Base-by-base conservation (phyloP, 2,113 vertebrate species). In the Hystrix brachyura region DNA sequence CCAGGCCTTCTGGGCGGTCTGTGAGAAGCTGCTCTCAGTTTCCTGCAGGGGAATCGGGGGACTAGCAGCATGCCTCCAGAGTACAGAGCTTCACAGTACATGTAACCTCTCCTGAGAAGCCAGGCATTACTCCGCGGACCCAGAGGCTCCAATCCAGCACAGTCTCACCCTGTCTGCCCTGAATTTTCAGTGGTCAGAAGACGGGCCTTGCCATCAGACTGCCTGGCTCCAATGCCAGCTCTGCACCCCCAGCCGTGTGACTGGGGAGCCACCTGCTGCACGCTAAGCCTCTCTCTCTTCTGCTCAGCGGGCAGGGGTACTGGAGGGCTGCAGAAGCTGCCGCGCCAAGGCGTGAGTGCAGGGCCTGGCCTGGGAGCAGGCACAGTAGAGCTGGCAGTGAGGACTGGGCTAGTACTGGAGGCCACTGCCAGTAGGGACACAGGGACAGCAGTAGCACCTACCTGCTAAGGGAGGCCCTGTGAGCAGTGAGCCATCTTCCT, bases 231-330 rank as follows among this genome's bases (percentile, higher is more conserved):
- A 3, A 11, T 0, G 1, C 43, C 7, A 1, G 62, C 43, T 34
- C 64, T 15, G 55, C 51, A 18, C n/a, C 10, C 2, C 55, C 43
- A 32, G 94, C 38, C 12, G 1, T 38, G 48, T 7, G 57, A 29
- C 27, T 3, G 1, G 3, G 59, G 11, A 29, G 32, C 17, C 46
- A 0, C 34, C 7, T 5, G 8, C 34, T 14, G 0, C 23, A 27
- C 3, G 18, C 11, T 3, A 11, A 27, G 84, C n/a, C 29, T 15
- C 1, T 3, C 25, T 25, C 34, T n/a, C 15, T 34, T 25, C 72
- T 17, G 48, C n/a, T 12, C 8, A 4, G 23, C 10, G 53, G 34
- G 10, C 10, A 17, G 43, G 23, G 23, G 34, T 69, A 27, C 14
- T 32, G 3, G 46, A 46, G 27, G 15, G 29, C 46, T 29, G 6